These are phyloP conservation scores for Antennarius maculatus DNA, from an alignment of 2,797 vertebrate species.

Conservation along the genomic window DNA sequence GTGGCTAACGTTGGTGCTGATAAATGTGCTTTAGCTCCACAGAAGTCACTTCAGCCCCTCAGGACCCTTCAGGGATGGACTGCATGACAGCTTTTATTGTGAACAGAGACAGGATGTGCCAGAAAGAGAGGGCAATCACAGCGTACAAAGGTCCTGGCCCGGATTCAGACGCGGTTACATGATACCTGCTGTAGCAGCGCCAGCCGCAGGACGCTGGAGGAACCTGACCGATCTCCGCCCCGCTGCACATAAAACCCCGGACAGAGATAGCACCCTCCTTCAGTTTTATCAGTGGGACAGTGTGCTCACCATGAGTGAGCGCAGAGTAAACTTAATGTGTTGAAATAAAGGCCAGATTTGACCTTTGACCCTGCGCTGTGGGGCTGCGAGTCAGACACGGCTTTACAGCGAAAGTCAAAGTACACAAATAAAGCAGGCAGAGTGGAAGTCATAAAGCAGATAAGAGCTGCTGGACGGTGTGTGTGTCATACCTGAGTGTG, in stretches of 20 bases:
- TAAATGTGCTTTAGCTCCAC: slow-evolving; percentile 21
- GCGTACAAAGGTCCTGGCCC: slow-evolving; percentile 38
- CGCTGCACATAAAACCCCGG: slow-evolving; percentile 11
- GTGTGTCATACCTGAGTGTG: slow-evolving; percentile 1
- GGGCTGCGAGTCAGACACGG: slow-evolving; percentile 52
- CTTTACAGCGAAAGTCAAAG: slow-evolving; percentile 78
- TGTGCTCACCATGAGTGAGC: slow-evolving; percentile 24
- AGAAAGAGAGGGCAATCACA: slow-evolving; percentile 16
- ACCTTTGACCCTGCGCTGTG: slow-evolving; percentile 53
- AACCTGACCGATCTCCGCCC: neutral
- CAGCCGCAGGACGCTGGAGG: slow-evolving; percentile 7
- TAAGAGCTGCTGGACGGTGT: slow-evolving; percentile 50
- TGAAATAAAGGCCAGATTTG: slow-evolving; percentile 65
- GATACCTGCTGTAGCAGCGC: slow-evolving; percentile 29
- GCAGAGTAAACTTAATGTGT: slow-evolving; percentile 38
- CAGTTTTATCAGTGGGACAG: slow-evolving; percentile 44
- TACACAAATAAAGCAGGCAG: slow-evolving; percentile 72
- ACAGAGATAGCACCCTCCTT: slow-evolving; percentile 22
- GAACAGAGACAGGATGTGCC: slow-evolving; percentile 43
- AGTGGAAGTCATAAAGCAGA: slow-evolving; percentile 77
- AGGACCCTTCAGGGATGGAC: slow-evolving; percentile 6
- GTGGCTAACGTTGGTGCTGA: neutral
- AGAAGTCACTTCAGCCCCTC: slow-evolving; percentile 3
- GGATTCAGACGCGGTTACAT: slow-evolving; percentile 32
- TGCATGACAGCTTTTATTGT: slow-evolving; percentile 40